Conservation (phyloP, 2,113 vertebrate species). For the Colinus virginianus region DNA sequence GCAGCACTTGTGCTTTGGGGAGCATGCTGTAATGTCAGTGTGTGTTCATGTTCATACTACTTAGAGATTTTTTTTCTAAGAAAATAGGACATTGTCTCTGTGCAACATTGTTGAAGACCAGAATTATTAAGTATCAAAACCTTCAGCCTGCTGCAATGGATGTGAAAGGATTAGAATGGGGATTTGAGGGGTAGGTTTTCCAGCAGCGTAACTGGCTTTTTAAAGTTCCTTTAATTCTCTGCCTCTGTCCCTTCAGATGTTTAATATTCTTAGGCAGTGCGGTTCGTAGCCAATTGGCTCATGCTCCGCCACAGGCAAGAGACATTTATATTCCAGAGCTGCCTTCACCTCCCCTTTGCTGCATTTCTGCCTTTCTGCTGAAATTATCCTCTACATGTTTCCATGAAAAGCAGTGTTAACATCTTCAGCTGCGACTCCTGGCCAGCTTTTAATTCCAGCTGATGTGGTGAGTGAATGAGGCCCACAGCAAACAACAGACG, state of each 20-base stretch:
- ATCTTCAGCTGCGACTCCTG: background rate
- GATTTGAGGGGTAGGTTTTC: constrained; percentile 8
- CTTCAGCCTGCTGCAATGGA: background rate
- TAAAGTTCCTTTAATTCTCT: constrained; percentile 10
- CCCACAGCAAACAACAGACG: background rate
- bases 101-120: constrained; percentile 9
- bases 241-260: background rate
- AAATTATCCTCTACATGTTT: constrained; percentile 24
- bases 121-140: constrained; percentile 25
- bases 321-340: background rate
- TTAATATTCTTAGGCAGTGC: constrained; percentile 16
- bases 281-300: constrained; percentile 55
- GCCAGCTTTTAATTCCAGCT: background rate
- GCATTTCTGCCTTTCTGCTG: constrained; percentile 10
- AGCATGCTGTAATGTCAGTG: background rate
- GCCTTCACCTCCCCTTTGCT: background rate
- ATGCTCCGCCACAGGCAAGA: constrained; percentile 2
- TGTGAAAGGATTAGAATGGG: constrained; percentile 38
- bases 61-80: background rate
- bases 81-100: constrained; percentile 53
- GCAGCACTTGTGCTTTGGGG: background rate
- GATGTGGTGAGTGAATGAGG: background rate
- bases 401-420: background rate
- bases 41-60: background rate
- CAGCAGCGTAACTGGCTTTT: background rate